Conservation (phyloP, 2,888 invertebrate genomes). For the Pristionchus exspectatus region DNA sequence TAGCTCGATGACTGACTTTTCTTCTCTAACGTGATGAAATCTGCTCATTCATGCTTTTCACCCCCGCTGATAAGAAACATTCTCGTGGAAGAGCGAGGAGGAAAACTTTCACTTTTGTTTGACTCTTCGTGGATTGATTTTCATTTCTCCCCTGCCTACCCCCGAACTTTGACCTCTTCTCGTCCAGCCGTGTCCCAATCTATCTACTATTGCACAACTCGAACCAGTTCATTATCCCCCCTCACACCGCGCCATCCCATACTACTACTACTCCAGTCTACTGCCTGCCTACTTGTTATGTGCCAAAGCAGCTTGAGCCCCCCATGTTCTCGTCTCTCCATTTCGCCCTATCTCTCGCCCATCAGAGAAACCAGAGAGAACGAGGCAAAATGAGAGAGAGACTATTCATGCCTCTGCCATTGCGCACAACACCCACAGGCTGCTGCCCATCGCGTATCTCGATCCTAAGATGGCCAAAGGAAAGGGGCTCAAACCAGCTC, state of each 20-base stretch:
- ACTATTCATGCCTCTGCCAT: constrained; percentile 6
- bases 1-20: background rate
- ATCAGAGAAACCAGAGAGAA: too few species aligned
- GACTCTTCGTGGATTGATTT: background rate
- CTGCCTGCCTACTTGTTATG: background rate
- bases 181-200: background rate
- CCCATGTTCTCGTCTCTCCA: too few species aligned
- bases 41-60: background rate
- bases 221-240: constrained; percentile 8
- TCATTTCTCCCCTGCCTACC: background rate
- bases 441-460: background rate
- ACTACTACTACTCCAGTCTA: background rate
- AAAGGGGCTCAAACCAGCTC: constrained; percentile 20
- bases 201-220: background rate
- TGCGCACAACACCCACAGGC: background rate
- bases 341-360: too few species aligned
- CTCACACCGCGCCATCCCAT: background rate
- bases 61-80: constrained; percentile 7
- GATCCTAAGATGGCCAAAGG: constrained; percentile 13
- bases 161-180: background rate
- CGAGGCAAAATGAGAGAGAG: too few species aligned
- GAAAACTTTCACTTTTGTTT: constrained; percentile 43
- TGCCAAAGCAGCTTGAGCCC: background rate
- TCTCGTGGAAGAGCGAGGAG: background rate
- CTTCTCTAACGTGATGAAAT: background rate